These are phyloP conservation scores for Phalanger gymnotis DNA, from an alignment of 2,797 vertebrate species.

Conservation along the genomic window DNA sequence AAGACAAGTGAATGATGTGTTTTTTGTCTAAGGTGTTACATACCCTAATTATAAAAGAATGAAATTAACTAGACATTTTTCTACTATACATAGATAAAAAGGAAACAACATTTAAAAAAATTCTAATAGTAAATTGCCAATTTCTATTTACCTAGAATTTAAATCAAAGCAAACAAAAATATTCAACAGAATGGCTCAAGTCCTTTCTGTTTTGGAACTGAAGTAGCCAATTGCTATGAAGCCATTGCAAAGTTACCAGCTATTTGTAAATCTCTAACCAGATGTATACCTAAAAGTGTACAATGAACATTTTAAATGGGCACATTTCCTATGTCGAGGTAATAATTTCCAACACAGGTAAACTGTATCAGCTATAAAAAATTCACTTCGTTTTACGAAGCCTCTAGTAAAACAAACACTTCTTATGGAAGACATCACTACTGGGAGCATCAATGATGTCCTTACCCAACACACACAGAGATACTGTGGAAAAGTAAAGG, in stretches of 20 bases:
- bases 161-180: not conserved
- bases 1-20: not conserved
- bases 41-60: not conserved
- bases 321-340: not conserved
- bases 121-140: not conserved
- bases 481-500: conserved; percentile 33
- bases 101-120: not conserved
- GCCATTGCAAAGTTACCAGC: not conserved
- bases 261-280: not conserved
- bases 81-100: not conserved
- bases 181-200: not conserved
- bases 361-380: not conserved
- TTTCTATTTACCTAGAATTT: not conserved
- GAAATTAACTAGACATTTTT: not conserved
- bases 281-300: not conserved
- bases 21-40: not conserved
- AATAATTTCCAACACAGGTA: conserved; percentile 14
- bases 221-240: not conserved
- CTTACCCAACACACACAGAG: not conserved
- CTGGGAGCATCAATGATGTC: not conserved
- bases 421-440: conserved; percentile 10
- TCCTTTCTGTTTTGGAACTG: not conserved
- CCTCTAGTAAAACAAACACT: conserved; percentile 18
- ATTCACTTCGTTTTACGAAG: conserved; percentile 1
- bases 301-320: conserved; percentile 14